Percentiles rank a stretch among this genome's conserved stretches.
phyloP scores from a whole-genome alignment of 1,140 invertebrate species.

The Drosophila pandora region DNA sequence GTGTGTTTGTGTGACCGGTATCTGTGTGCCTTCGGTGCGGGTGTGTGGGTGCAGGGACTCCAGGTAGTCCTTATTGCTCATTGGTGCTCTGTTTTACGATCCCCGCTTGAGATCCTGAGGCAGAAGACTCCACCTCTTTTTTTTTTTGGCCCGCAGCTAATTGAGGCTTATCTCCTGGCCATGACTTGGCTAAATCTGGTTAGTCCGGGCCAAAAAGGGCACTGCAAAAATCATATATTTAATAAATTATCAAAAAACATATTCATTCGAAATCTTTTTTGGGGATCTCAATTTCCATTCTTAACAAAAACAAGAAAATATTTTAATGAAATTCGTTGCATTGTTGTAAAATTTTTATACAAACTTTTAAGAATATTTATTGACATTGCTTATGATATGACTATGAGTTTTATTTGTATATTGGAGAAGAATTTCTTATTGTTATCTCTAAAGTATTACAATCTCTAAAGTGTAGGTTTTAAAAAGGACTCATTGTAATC shows the following conservation, averaged over 20 bases:
- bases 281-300: no score
- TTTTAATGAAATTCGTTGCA: no score
- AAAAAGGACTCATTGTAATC: no score
- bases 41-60: conserved; percentile 20
- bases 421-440: no score
- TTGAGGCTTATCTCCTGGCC: conserved; percentile 32
- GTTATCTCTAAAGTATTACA: no score
- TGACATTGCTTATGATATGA: no score
- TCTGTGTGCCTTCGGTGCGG: conserved; percentile 4
- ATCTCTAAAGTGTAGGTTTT: no score
- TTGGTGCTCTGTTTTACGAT: conserved; percentile 45
- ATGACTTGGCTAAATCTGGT: conserved; percentile 51
- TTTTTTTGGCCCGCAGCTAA: conserved; percentile 40
- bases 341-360: no score
- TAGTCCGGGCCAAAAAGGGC: conserved; percentile 36
- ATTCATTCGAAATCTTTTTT: not conserved
- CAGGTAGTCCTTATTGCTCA: conserved; percentile 68
- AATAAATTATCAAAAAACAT: not conserved
- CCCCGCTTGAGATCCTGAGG: conserved; percentile 40
- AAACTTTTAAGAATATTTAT: no score
- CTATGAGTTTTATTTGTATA: no score
- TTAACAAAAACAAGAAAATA: no score
- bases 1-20: not conserved
- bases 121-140: conserved; percentile 59
- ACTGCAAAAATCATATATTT: not conserved